Evolutionary conservation across 2,888 invertebrate genomes (phyloP), one percentile per base, ranked within the genome.

Genomic region (Neelides folsomi): DNA sequence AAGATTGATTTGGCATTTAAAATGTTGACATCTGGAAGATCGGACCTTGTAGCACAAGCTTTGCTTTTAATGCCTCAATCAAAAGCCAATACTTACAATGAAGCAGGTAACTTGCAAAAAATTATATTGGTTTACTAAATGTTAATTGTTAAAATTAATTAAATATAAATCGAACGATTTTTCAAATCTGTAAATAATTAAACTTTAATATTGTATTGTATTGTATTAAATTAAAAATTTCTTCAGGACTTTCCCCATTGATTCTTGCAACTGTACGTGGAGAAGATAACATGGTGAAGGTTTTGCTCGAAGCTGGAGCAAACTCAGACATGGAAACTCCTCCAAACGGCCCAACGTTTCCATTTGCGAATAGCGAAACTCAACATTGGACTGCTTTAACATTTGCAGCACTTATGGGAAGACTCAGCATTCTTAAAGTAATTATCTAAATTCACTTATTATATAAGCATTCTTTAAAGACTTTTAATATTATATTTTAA

Each of bases 311-410:
- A 41, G 66, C 69, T 79, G 88, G 88, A 0, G 86, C 86, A 2
- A 83, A 86, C 65, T 79, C 84, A 0, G 86, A 90, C 68, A 72
- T 82, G 1, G 88, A 89, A 71, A 86, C 86, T 10, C 85, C 82
- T 9, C 76, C 79, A 3, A 70, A 70, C 52, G 66, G 67, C 16
- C 65, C 67, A 10, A 63, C 63, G 41, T 60, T 59, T 40, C 59
- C 62, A 37, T 60, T 66, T 51, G 66, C 72, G 8, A 78, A 73
- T 55, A 73, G 79, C 48, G 83, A 83, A 66, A 81, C 79, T 0
- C 82, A 82, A 62, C 79, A 82, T 66, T 92, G 90, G 90, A 90
- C 90, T 0, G 87, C 90, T 0, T 72, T 90, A 13, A 87, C 87
- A 36, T 90, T 88, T 70, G 84, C 88, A 1, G 74, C 77, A 15